phyloP scores from a whole-genome alignment of 2,888 invertebrate genomes.

The Nudaria mundana region DNA sequence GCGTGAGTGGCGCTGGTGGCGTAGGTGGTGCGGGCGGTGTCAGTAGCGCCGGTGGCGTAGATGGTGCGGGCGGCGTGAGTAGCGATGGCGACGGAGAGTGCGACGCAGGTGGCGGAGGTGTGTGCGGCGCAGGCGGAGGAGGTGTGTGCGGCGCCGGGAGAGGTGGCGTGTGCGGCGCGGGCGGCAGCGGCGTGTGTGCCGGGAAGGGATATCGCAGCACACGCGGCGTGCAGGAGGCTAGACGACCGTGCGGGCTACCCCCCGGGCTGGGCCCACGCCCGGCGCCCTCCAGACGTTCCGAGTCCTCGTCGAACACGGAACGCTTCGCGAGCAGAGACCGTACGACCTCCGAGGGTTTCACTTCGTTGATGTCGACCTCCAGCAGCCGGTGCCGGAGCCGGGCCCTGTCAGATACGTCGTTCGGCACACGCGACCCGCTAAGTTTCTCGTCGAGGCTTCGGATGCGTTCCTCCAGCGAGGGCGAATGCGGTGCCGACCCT shows the following conservation, averaged over 20 bases:
- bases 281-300: constrained; percentile 94
- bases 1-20: constrained; percentile 38
- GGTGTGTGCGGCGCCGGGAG: constrained; percentile 60
- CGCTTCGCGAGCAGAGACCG: constrained; percentile 94
- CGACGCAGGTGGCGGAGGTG: constrained; percentile 38
- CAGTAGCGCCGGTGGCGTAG: constrained; percentile 84
- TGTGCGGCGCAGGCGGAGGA: constrained; percentile 36
- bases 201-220: constrained; percentile 89
- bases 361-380: constrained; percentile 89
- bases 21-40: constrained; percentile 18
- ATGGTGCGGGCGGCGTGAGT: constrained; percentile 35
- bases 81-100: constrained; percentile 71
- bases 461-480: constrained; percentile 93
- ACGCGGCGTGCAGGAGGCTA: constrained; percentile 64
- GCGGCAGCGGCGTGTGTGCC: constrained; percentile 84
- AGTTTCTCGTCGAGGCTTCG: constrained; percentile 96
- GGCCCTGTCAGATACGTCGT: constrained; percentile 81
- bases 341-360: constrained; percentile 96
- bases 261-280: constrained; percentile 88
- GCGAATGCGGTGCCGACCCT: constrained; percentile 87
- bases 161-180: constrained; percentile 36
- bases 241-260: constrained; percentile 66
- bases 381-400: constrained; percentile 87
- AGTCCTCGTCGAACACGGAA: constrained; percentile 97
- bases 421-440: constrained; percentile 83